Conservation (phyloP, 1,140 invertebrate species). For the Akabosia matsudoensis region DNA sequence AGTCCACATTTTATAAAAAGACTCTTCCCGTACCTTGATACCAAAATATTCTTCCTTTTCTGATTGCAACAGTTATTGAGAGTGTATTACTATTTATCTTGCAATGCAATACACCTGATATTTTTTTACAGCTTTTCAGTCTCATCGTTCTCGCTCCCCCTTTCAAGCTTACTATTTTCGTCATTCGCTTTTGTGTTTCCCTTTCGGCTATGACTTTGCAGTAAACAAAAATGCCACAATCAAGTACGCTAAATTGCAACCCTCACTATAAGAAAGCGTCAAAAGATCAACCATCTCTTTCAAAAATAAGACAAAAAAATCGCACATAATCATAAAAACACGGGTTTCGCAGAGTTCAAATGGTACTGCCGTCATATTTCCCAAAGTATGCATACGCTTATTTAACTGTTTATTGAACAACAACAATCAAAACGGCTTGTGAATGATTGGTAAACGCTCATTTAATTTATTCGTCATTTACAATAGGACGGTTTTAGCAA, state of each 20-base stretch:
- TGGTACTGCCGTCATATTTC: not conserved
- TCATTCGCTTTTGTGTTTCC: not conserved
- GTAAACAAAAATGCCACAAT: not conserved
- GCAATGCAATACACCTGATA: no score
- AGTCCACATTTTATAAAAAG: not conserved
- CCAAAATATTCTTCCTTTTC: not conserved
- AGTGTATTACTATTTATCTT: no score
- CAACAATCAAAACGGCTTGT: no score
- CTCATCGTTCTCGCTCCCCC: no score
- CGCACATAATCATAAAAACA: not conserved
- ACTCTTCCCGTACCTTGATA: not conserved
- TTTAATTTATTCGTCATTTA: no score
- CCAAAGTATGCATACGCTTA: not conserved
- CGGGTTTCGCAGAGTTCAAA: not conserved
- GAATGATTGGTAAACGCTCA: no score
- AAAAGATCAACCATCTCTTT: constrained; percentile 8
- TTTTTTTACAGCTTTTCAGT: no score
- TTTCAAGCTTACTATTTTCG: not conserved
- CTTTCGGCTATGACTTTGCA: not conserved
- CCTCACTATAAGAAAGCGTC: not conserved
- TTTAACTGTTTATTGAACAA: no score
- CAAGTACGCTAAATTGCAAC: not conserved
- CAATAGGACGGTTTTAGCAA: no score
- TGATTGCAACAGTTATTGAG: not conserved
- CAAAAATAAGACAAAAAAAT: no score